These are phyloP conservation scores for Cetonia aurata DNA, from an alignment of 2,888 invertebrate species.

Conservation along the genomic window DNA sequence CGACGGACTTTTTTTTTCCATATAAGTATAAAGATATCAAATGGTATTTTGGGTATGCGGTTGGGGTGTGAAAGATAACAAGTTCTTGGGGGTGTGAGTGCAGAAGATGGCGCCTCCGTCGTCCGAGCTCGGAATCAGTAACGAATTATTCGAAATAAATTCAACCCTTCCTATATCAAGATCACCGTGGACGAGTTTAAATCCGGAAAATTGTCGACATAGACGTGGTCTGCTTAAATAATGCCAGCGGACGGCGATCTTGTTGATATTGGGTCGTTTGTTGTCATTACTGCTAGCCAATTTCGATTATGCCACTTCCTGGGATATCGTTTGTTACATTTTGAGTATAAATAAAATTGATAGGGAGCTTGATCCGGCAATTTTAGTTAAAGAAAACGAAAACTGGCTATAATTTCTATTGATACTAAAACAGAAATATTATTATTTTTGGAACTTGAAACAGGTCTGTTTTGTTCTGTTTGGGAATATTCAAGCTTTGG, in stretches of 20 bases:
- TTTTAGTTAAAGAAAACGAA: no score
- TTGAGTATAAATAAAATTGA: background rate
- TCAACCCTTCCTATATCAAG: slow-evolving; percentile 29
- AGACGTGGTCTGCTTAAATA: slow-evolving; percentile 31
- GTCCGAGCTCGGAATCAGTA: slow-evolving; percentile 21
- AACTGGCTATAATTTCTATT: no score
- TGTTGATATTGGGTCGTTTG: slow-evolving; percentile 20
- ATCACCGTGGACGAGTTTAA: slow-evolving; percentile 24
- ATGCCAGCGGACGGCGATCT: slow-evolving; percentile 8
- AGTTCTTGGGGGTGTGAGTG: background rate
- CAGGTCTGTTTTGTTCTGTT: no score
- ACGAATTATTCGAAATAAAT: slow-evolving; percentile 38
- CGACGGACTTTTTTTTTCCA: slow-evolving; percentile 33
- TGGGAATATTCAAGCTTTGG: no score
- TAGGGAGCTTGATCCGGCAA: no score
- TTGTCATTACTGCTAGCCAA: slow-evolving; percentile 18
- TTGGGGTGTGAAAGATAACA: slow-evolving; percentile 18
- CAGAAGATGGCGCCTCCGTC: background rate
- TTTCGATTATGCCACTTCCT: slow-evolving; percentile 17
- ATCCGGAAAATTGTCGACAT: slow-evolving; percentile 28
- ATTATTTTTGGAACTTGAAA: no score
- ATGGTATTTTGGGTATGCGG: slow-evolving; percentile 21
- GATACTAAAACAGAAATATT: no score
- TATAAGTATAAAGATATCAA: slow-evolving; percentile 39
- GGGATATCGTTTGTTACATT: slow-evolving; percentile 13